phyloP scores from a whole-genome alignment of 2,797 vertebrate genomes.

The Sebastes alutus region DNA sequence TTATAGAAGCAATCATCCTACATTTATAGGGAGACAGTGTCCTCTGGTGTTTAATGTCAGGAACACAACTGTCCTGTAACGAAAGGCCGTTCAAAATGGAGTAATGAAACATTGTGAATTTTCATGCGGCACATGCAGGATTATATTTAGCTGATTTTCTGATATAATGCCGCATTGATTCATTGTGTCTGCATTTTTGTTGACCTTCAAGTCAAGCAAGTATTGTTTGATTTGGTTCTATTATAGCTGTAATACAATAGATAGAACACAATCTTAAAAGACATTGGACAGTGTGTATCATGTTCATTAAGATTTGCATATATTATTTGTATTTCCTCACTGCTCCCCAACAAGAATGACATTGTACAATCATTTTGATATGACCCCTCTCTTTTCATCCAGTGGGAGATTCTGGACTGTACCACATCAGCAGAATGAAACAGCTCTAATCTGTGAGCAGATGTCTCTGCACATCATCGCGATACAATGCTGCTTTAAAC shows the following conservation, averaged over 20 bases:
- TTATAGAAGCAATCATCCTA: neutral
- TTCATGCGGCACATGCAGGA: neutral
- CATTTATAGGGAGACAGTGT: constrained; percentile 52
- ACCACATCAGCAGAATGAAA: constrained; percentile 24
- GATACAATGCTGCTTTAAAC: neutral
- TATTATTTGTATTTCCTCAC: neutral
- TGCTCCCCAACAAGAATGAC: neutral
- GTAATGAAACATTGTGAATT: neutral
- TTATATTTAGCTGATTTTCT: neutral
- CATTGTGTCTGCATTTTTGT: neutral
- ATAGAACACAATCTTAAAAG: neutral
- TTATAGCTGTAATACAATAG: neutral
- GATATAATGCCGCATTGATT: neutral
- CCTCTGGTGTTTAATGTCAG: constrained; percentile 54
- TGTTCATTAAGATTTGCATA: neutral
- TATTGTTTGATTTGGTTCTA: neutral
- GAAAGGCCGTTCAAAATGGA: constrained; percentile 40
- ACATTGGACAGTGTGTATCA: neutral
- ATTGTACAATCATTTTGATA: neutral
- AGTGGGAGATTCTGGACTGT: constrained; percentile 42
- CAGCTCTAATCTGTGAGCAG: neutral
- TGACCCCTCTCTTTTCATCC: neutral
- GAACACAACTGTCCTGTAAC: constrained; percentile 1
- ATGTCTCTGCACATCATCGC: neutral
- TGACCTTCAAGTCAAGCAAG: neutral